A percentile compares a stretch with the other conserved stretches of the same genome.
Evolutionary conservation across 2,113 vertebrate genomes (phyloP).

Genomic region (Galbula dea): DNA sequence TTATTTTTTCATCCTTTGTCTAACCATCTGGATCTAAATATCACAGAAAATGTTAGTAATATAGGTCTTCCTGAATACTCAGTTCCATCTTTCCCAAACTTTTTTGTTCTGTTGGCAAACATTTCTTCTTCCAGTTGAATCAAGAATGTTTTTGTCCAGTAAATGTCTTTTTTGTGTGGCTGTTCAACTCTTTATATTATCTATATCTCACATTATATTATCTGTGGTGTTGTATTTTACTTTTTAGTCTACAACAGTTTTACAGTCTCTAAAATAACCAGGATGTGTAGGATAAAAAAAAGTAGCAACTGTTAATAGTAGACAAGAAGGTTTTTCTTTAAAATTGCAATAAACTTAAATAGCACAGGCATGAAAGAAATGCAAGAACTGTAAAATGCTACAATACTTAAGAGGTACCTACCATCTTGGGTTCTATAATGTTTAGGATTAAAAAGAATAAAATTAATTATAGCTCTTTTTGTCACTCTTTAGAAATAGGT

Average conservation of each 20-base stretch:
- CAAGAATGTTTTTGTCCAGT: neutral
- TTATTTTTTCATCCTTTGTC: neutral
- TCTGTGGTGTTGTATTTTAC: neutral
- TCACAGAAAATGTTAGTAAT: neutral
- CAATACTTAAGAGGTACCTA: neutral
- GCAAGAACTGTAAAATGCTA: neutral
- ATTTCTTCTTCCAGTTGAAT: neutral
- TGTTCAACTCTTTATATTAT: neutral
- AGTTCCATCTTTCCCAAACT: neutral
- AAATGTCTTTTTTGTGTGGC: neutral
- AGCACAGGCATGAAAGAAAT: neutral
- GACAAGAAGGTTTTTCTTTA: neutral
- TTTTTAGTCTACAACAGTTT: neutral
- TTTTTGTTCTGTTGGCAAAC: neutral
- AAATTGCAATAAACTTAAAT: neutral
- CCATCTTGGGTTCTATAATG: neutral
- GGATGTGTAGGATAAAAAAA: neutral
- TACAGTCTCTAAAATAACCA: neutral
- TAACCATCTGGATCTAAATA: neutral
- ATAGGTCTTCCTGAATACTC: neutral
- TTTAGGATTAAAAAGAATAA: neutral
- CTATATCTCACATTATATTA: neutral
- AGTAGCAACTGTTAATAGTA: neutral
- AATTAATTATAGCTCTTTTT: neutral
- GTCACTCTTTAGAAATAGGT: neutral